Conservation (phyloP, 2,888 invertebrate species). For the Tribolium freemani region DNA sequence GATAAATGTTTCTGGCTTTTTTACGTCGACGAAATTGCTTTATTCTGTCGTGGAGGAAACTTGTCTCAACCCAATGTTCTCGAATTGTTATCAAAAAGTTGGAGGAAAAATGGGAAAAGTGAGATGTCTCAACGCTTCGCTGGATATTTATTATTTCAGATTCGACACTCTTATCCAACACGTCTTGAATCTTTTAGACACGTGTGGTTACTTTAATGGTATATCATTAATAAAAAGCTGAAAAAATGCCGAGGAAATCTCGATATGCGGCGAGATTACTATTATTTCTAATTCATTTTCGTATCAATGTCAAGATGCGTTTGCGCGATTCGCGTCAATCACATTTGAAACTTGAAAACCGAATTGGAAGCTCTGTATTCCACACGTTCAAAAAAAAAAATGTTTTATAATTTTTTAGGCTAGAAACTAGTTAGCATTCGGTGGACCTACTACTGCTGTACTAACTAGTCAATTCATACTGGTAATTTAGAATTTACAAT, state of each 20-base stretch:
- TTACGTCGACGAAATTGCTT: background rate
- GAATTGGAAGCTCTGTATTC: no score
- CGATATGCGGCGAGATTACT: background rate
- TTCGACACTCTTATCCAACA: background rate
- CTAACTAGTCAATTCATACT: no score
- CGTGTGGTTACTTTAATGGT: background rate
- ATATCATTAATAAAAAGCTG: background rate
- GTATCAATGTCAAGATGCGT: background rate
- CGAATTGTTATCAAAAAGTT: background rate
- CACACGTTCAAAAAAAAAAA: no score
- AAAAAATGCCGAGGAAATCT: background rate
- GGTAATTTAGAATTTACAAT: no score
- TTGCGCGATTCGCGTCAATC: background rate
- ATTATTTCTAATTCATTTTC: background rate
- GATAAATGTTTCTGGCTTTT: slow-evolving; percentile 9
- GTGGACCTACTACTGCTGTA: no score
- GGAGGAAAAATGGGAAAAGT: background rate
- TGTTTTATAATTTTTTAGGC: no score
- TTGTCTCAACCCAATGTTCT: background rate
- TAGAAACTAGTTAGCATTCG: no score
- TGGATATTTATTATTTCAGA: background rate
- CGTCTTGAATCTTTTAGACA: background rate
- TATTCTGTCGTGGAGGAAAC: background rate
- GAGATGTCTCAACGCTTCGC: background rate
- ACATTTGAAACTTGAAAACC: background rate